phyloP scores from a whole-genome alignment of 2,113 vertebrate genomes.

The Lepidothrix coronata region DNA sequence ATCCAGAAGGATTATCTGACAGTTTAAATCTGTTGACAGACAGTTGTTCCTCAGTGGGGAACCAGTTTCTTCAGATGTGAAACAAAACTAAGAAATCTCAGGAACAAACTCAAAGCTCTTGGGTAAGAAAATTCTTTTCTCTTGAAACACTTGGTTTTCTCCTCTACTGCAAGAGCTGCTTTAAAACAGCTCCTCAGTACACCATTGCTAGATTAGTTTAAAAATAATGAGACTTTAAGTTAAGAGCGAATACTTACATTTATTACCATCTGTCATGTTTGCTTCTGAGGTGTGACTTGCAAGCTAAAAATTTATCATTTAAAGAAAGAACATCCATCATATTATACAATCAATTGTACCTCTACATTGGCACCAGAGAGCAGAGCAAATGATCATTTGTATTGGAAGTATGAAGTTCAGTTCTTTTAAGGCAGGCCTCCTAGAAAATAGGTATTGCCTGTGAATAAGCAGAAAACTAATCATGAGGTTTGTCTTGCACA shows the following conservation, averaged over 20 bases:
- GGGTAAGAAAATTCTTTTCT: neutral
- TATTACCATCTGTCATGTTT: neutral
- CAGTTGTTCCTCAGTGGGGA: neutral
- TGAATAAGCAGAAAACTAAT: neutral
- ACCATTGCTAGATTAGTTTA: neutral
- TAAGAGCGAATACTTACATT: neutral
- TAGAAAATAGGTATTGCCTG: neutral
- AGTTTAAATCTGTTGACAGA: neutral
- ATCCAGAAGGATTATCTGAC: neutral
- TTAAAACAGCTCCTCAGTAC: neutral
- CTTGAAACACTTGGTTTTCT: neutral
- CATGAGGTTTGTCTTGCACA: neutral
- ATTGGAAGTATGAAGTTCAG: neutral
- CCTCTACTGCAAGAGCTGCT: neutral
- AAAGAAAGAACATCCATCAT: neutral
- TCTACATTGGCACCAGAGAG: neutral
- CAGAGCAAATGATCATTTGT: neutral
- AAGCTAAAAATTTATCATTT: neutral
- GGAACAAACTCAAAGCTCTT: neutral
- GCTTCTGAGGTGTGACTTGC: neutral
- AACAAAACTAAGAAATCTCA: neutral
- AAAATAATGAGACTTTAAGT: neutral
- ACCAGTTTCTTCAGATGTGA: neutral
- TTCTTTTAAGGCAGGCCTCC: neutral
- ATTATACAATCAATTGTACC: neutral